Conservation (phyloP, 2,797 vertebrate genomes). For the Phalloptychus januarius region DNA sequence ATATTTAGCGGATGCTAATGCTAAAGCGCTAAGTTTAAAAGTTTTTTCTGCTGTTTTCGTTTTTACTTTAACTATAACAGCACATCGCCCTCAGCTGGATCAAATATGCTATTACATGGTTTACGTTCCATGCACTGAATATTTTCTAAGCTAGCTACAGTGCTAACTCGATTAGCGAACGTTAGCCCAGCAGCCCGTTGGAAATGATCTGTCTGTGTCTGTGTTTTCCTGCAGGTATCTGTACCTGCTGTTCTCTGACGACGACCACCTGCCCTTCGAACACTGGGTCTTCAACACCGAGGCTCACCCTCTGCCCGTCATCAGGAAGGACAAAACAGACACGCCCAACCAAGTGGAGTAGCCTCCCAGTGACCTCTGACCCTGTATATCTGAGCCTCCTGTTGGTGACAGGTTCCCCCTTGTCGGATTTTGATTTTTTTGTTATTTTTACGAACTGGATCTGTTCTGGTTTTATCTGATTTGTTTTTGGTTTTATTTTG, state of each 20-base stretch:
- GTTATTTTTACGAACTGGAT: constrained; percentile 31
- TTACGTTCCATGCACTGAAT: too few relatives aligned
- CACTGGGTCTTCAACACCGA: constrained; percentile 99
- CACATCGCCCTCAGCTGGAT: too few relatives aligned
- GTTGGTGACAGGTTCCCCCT: constrained; percentile 33
- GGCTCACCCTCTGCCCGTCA: constrained; percentile 94
- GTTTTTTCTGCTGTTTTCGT: too few relatives aligned
- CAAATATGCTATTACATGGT: too few relatives aligned
- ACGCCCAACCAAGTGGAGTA: constrained; percentile 80
- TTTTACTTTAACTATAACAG: too few relatives aligned
- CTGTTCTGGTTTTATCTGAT: constrained; percentile 19
- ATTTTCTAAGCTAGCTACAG: too few relatives aligned
- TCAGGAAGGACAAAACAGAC: constrained; percentile 81
- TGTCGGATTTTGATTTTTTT: constrained; percentile 18
- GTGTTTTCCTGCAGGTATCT: constrained; percentile 83
- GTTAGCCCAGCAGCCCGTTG: too few relatives aligned
- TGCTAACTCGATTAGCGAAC: too few relatives aligned
- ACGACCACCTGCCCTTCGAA: constrained; percentile 93
- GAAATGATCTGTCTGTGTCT: not conserved
- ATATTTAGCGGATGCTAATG: too few relatives aligned
- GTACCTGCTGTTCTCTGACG: constrained; percentile 96
- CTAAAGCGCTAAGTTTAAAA: too few relatives aligned
- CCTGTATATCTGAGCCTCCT: constrained; percentile 69
- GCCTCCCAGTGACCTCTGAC: constrained; percentile 48
- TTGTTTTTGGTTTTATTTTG: constrained; percentile 15